These are phyloP conservation scores for Cybosia mesomella DNA, from an alignment of 2,888 invertebrate genomes.

Conservation along the genomic window DNA sequence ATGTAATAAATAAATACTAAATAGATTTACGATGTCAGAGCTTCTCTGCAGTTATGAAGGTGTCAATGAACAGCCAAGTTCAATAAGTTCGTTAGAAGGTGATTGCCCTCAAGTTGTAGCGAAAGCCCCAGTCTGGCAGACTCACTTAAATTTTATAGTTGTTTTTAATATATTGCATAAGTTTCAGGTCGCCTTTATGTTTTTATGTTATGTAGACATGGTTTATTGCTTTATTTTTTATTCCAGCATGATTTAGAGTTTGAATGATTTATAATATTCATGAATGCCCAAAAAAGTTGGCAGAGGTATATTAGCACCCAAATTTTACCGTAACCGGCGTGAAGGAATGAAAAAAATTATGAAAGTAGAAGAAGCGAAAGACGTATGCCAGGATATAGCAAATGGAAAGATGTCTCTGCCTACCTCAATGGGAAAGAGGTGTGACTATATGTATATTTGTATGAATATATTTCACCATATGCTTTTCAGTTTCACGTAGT, in stretches of 20 bases:
- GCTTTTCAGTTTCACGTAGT: no score
- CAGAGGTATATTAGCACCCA: no score
- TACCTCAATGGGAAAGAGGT: no score
- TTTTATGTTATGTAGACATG: neutral
- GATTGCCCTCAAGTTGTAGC: neutral
- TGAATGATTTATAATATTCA: neutral
- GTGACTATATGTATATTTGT: no score
- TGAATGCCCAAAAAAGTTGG: no score
- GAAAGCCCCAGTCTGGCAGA: slow-evolving; percentile 1
- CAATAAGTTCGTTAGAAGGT: neutral
- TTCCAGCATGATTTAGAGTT: neutral
- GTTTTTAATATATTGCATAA: neutral
- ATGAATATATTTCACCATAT: no score
- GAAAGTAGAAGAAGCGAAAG: no score
- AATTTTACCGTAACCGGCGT: no score
- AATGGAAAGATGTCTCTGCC: no score
- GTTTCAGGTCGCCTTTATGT: neutral
- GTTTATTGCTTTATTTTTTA: neutral
- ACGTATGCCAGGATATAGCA: no score
- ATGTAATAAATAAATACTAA: neutral
- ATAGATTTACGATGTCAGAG: neutral
- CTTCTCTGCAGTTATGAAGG: neutral
- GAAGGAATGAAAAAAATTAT: no score
- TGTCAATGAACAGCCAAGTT: neutral
- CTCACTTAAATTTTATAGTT: slow-evolving; percentile 6